Evolutionary conservation across 2,113 vertebrate genomes (phyloP), one percentile per base, ranked within the genome.

Genomic region (Periophthalmodon schlosseri): DNA sequence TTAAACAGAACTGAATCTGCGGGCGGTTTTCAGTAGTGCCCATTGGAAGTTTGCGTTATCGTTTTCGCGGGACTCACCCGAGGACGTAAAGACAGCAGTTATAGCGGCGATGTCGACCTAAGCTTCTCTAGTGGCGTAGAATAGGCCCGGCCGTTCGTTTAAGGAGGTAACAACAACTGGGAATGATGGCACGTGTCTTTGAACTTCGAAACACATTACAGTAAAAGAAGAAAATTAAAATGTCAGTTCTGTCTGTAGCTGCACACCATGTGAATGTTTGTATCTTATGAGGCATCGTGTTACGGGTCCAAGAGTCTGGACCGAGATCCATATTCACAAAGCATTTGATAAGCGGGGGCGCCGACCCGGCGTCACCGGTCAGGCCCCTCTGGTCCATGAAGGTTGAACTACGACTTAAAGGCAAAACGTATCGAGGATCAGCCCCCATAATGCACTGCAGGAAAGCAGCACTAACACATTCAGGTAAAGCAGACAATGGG

Each of bases 121-220:
- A 77, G 82, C 86, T 70, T 20, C 47, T 79, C 73, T 54, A 52
- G 77, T 82, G 82, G 84, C 75, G 73, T 61, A 82, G 75, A 82
- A 80, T 81, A 67, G 67, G 86, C 64, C 83, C 86, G 87, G 90
- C 84, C 82, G 86, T 86, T 23, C 87, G 63, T 87, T 84, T 87
- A 86, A 91, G 86, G 89, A 91, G 90, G 88, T 91, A 91, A 92
- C 87, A 86, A 91, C 83, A 89, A 90, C 82, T 86, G 81, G 70
- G 79, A 74, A 83, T 85, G 85, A 91, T 90, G 87, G 91, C 87
- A 92, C 80, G 23, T 88, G 73, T 86, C 75, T 68, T 86, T 28
- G 28, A 28, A 28, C 28, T 28, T 85, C 86, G 85, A 86, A 88
- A n/a, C 72, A 89, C 87, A 80, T 10, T 90, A 87, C 84, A 87